Evolutionary conservation across 2,888 invertebrate species (phyloP), one percentile per base, ranked within the genome.

Genomic region (Leptopterna dolabrata): DNA sequence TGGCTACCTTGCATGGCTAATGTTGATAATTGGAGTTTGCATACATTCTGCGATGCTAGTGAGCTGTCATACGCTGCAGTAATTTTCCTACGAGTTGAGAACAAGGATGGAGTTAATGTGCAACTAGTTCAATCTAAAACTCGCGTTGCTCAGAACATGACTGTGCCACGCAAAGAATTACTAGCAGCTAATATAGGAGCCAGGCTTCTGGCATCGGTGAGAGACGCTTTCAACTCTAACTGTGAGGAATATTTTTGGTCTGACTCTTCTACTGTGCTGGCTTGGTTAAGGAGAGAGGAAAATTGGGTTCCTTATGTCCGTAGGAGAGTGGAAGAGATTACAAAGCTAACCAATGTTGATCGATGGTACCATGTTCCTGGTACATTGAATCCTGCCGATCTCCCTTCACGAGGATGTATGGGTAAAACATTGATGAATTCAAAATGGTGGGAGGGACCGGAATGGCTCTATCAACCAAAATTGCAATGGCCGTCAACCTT

Each of bases 321-420:
- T 45, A 91, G 91, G 86, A 43, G 90, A 29, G 89, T 90, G 0
- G 63, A 89, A 87, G 91, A 91, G 87, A 91, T 91, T 36, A 89
- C 90, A 30, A 47, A 70, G 27, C 41, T 89, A 89, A 89, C 3
- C 47, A 84, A n/a, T 89, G 88, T 45, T 27, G 89, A 45, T 88
- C 89, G 0, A 88, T 90, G 90, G 90, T 6, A 76, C 3, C 90
- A 90, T 89, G 76, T 90, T 13, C 89, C 89, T 6, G 89, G 90
- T 7, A 41, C 24, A 7, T 16, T 73, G 9, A 90, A 90, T 63
- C 89, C 89, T 2, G 90, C 90, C 4, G 90, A 90, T 76, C 84
- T 90, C 0, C 90, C 90, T 11, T 90, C 90, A 0, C 0, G 90
- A 70, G 90, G 89, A 13, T 89, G 84, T 27, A 19, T 43, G 0